Conservation (phyloP, 2,797 vertebrate genomes). For the Pseudopleuronectes americanus region DNA sequence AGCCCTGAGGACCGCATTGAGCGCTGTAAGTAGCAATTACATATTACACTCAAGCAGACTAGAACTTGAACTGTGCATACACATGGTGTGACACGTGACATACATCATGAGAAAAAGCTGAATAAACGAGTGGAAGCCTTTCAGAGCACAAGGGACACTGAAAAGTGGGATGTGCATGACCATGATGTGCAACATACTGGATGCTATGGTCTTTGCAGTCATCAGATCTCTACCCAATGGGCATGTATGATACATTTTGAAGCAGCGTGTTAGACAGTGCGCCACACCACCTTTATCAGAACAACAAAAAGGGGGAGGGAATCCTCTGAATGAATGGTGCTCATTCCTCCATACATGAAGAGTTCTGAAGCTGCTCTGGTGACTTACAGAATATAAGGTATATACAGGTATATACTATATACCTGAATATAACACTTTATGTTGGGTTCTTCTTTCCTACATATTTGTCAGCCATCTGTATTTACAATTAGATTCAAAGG, state of each 20-base stretch:
- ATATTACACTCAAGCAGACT: constrained; percentile 3
- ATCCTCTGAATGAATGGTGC: neutral
- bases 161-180: neutral
- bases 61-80: neutral
- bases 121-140: neutral
- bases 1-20: constrained; percentile 98
- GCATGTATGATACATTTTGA: too few relatives aligned
- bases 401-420: too few relatives aligned
- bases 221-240: neutral
- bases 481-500: neutral
- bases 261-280: too few relatives aligned
- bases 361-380: neutral
- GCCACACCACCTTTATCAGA: neutral
- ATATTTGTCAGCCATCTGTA: constrained; percentile 3
- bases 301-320: neutral
- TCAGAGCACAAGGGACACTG: neutral
- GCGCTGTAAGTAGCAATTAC: constrained; percentile 92
- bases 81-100: constrained; percentile 8
- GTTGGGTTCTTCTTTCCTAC: neutral
- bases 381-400: too few relatives aligned
- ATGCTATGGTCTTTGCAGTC: neutral
- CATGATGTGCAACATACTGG: neutral
- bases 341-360: neutral
- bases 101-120: neutral
- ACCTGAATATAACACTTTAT: neutral